Evolutionary conservation across 2,888 invertebrate species (phyloP).

Genomic region (Nycteola revayana): DNA sequence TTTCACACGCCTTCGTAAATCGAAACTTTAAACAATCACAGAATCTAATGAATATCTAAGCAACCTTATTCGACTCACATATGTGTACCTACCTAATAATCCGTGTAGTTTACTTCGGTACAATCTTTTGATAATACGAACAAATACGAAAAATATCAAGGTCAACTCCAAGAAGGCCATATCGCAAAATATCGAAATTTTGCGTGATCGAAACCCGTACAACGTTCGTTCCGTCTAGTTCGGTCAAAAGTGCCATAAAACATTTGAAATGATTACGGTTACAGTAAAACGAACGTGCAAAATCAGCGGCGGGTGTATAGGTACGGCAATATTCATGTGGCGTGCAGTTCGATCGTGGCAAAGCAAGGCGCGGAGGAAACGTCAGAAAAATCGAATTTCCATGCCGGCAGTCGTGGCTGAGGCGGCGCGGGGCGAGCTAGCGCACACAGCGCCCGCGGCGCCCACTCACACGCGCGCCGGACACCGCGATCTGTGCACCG

Average conservation of each 20-base stretch:
- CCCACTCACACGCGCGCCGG: slow-evolving; percentile 39
- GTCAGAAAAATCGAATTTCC: slow-evolving; percentile 82
- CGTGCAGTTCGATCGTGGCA: slow-evolving; percentile 79
- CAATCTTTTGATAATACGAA: slow-evolving; percentile 27
- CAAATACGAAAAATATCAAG: slow-evolving; percentile 44
- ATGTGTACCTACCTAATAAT: slow-evolving; percentile 1
- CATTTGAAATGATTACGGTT: slow-evolving; percentile 53
- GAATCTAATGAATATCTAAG: slow-evolving; percentile 3
- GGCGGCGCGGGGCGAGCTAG: slow-evolving; percentile 76
- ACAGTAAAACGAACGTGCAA: slow-evolving; percentile 66
- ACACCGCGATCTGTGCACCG: slow-evolving; percentile 44
- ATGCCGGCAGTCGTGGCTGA: slow-evolving; percentile 77
- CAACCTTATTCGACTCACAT: slow-evolving; percentile 3
- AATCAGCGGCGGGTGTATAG: slow-evolving; percentile 69
- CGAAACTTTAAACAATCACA: slow-evolving; percentile 3
- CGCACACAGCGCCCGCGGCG: slow-evolving; percentile 71
- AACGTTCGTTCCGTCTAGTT: slow-evolving; percentile 48
- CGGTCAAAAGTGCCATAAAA: slow-evolving; percentile 59
- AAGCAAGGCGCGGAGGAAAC: slow-evolving; percentile 79
- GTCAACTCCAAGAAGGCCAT: slow-evolving; percentile 33
- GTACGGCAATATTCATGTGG: slow-evolving; percentile 64
- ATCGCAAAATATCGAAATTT: slow-evolving; percentile 50
- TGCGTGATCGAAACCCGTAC: slow-evolving; percentile 54
- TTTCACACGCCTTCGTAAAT: slow-evolving; percentile 1
- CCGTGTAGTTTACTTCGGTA: slow-evolving; percentile 5